Conservation (phyloP, 2,797 vertebrate species). For the Hypotaenidia okinawae region DNA sequence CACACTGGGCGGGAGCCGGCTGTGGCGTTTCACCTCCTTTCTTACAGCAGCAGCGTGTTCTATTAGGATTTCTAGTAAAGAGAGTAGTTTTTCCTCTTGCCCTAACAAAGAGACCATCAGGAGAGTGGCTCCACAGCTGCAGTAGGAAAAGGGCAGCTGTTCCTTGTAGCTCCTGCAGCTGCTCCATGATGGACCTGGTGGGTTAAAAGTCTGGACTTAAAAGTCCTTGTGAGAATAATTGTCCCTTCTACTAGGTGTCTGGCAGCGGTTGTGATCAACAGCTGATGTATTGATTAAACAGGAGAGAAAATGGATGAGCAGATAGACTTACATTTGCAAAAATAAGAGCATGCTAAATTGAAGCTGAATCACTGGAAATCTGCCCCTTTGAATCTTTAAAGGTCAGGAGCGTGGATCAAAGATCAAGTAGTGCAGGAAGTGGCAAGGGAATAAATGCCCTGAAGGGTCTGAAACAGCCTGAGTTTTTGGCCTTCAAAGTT, state of each 20-base stretch:
- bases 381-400: background rate
- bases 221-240: conserved; percentile 62
- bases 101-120: background rate
- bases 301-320: conserved; percentile 19
- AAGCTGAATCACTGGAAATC: conserved; percentile 16
- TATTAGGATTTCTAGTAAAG: background rate
- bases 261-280: conserved; percentile 45
- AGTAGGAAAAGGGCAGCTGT: conserved; percentile 52
- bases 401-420: background rate
- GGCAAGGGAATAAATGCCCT: background rate
- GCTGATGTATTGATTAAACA: conserved; percentile 73
- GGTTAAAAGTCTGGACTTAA: conserved; percentile 60
- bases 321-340: conserved; percentile 64
- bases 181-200: background rate
- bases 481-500: conserved; percentile 25
- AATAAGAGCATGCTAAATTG: background rate
- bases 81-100: background rate
- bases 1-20: background rate
- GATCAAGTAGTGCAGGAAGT: background rate
- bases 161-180: conserved; percentile 53
- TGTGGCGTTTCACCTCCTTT: background rate
- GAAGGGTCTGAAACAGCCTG: background rate
- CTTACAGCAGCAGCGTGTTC: background rate
- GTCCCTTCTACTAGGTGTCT: conserved; percentile 35
- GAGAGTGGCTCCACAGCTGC: background rate